These are phyloP conservation scores for Eupithecia inturbata DNA, from an alignment of 2,888 invertebrate genomes.

Conservation along the genomic window DNA sequence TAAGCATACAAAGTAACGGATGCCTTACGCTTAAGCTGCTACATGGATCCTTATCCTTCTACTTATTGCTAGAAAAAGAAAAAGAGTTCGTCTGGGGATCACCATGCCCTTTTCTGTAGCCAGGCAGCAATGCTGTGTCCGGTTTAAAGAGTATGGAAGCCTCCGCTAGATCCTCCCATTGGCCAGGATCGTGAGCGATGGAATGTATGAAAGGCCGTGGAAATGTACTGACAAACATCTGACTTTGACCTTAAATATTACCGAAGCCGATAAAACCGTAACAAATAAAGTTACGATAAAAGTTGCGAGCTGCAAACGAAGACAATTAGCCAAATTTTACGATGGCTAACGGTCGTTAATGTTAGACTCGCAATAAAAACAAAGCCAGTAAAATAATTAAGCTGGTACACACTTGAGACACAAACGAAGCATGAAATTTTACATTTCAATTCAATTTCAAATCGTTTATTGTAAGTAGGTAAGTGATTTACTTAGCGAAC, in stretches of 20 bases:
- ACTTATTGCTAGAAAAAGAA: too few relatives aligned
- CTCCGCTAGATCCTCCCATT: background rate
- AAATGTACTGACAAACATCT: background rate
- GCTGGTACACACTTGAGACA: background rate
- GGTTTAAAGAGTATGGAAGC: too few relatives aligned
- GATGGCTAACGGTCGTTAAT: conserved; percentile 2
- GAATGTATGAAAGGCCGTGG: background rate
- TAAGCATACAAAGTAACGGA: too few relatives aligned
- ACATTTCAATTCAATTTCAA: too few relatives aligned
- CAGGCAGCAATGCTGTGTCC: too few relatives aligned
- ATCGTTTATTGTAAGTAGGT: too few relatives aligned
- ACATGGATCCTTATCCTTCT: too few relatives aligned
- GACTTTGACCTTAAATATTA: background rate
- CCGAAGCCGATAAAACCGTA: conserved; percentile 4
- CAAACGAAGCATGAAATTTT: too few relatives aligned
- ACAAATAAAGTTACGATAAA: background rate
- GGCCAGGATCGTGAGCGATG: background rate
- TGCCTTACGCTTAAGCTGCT: too few relatives aligned
- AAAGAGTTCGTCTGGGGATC: too few relatives aligned
- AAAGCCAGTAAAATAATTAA: background rate
- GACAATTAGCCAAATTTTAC: background rate
- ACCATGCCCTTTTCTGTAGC: too few relatives aligned
- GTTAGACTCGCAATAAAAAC: conserved; percentile 2
- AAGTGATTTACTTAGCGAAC: too few relatives aligned
- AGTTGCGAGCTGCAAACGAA: background rate